Evolutionary conservation across 1,140 invertebrate species (phyloP).

Genomic region (Drosophila funebris): DNA sequence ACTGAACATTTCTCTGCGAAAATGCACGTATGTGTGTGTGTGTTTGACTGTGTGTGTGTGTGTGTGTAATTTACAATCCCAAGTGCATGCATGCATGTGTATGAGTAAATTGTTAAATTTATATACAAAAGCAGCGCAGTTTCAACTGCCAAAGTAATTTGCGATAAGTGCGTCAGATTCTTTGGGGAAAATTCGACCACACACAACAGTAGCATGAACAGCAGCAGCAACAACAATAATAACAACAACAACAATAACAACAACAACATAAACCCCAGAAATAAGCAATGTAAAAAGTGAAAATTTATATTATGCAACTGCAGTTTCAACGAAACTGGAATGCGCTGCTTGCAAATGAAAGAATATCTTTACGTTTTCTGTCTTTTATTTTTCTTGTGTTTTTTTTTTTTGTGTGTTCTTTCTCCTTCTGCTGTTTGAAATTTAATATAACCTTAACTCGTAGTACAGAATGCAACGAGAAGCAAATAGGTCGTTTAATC

Average conservation of each 20-base stretch:
- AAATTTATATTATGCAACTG: conserved; percentile 58
- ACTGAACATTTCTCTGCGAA: background rate
- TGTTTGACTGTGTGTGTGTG: conserved; percentile 25
- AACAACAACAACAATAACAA: conserved; percentile 3
- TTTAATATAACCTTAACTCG: conserved; percentile 16
- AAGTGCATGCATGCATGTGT: conserved; percentile 59
- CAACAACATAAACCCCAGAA: conserved; percentile 20
- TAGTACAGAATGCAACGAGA: background rate
- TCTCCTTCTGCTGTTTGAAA: conserved; percentile 5
- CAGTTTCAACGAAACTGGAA: conserved; percentile 45
- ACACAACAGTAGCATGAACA: conserved; percentile 45
- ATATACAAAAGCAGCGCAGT: conserved; percentile 76
- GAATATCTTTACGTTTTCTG: conserved; percentile 7
- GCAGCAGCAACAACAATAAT: conserved; percentile 27
- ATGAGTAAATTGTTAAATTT: conserved; percentile 81
- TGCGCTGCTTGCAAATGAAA: conserved; percentile 45
- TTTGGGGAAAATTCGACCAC: conserved; percentile 79
- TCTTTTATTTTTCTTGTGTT: background rate
- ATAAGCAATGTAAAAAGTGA: conserved; percentile 61
- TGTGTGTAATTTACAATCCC: conserved; percentile 78
- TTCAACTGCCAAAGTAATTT: conserved; percentile 82
- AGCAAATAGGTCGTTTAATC: conserved; percentile 16
- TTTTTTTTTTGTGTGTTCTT: background rate
- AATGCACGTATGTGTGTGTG: background rate
- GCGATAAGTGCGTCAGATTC: conserved; percentile 82